These are phyloP conservation scores for Ptychoptera albimana DNA, from an alignment of 2,888 invertebrate genomes.

Conservation along the genomic window DNA sequence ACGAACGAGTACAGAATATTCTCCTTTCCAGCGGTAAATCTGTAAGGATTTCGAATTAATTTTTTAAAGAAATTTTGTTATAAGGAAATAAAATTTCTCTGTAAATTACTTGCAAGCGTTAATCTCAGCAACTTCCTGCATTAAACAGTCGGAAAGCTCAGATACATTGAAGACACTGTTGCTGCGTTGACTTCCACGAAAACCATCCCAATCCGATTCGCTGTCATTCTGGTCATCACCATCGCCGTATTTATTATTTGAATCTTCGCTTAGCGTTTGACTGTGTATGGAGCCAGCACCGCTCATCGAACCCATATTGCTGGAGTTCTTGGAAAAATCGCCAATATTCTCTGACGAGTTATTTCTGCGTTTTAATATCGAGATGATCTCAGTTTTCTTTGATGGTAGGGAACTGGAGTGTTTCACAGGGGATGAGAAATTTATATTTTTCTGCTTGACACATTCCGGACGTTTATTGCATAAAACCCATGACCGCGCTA, in stretches of 20 bases:
- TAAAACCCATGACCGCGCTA: slow-evolving; percentile 50
- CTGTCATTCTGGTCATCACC: slow-evolving; percentile 48
- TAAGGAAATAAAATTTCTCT: no score
- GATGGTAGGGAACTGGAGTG: not conserved
- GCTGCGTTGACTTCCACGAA: slow-evolving; percentile 40
- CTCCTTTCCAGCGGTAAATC: slow-evolving; percentile 51
- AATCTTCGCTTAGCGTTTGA: slow-evolving; percentile 21
- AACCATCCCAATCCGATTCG: slow-evolving; percentile 60
- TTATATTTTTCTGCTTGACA: slow-evolving; percentile 2
- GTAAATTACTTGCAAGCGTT: slow-evolving; percentile 24
- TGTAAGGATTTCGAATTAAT: no score
- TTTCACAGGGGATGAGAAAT: not conserved
- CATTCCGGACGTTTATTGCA: slow-evolving; percentile 44
- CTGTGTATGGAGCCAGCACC: slow-evolving; percentile 25
- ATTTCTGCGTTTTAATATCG: slow-evolving; percentile 41
- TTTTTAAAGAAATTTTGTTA: no score
- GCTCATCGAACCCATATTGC: slow-evolving; percentile 11
- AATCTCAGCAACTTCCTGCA: slow-evolving; percentile 51
- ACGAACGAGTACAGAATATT: slow-evolving; percentile 64
- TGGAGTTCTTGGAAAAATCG: slow-evolving; percentile 13
- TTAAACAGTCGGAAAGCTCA: slow-evolving; percentile 53
- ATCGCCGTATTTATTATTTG: slow-evolving; percentile 13
- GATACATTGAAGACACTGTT: slow-evolving; percentile 48
- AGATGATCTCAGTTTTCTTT: slow-evolving; percentile 22
- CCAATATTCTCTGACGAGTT: slow-evolving; percentile 28